A percentile compares a stretch with the other conserved stretches of the same genome.
These are phyloP conservation scores for Romanomermis culicivorax DNA, from an alignment of 2,888 invertebrate genomes.

Conservation along the genomic window DNA sequence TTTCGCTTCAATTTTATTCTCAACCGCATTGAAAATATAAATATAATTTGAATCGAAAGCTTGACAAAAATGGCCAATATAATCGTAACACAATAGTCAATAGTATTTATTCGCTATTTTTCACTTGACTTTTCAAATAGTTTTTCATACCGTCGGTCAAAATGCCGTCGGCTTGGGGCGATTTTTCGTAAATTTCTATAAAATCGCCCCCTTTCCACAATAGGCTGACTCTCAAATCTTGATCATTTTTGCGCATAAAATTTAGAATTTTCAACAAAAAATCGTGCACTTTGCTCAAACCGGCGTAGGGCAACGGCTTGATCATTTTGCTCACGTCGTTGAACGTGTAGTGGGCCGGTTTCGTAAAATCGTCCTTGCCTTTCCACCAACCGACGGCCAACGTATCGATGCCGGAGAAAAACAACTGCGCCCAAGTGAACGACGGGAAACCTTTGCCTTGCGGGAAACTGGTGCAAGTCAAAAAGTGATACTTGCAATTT, in stretches of 20 bases:
- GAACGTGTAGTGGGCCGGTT: slow-evolving; percentile 22
- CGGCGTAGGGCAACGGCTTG: slow-evolving; percentile 23
- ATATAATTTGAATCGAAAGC: too few relatives aligned
- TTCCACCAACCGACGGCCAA: slow-evolving; percentile 5
- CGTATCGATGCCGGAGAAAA: slow-evolving; percentile 1
- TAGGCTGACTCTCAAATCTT: slow-evolving; percentile 22
- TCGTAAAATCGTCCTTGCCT: slow-evolving; percentile 19
- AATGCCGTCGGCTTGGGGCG: not conserved
- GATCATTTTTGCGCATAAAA: slow-evolving; percentile 24
- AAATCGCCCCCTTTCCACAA: slow-evolving; percentile 24
- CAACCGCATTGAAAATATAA: too few relatives aligned
- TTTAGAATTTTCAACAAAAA: slow-evolving; percentile 23
- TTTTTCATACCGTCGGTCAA: not conserved
- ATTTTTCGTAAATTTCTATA: slow-evolving; percentile 21
- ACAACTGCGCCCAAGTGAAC: slow-evolving; percentile 27
- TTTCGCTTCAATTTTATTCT: too few relatives aligned
- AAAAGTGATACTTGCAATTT: not conserved
- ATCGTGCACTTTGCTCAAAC: slow-evolving; percentile 17
- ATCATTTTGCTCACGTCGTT: slow-evolving; percentile 25
- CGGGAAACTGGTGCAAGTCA: slow-evolving; percentile 22
- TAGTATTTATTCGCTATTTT: too few relatives aligned
- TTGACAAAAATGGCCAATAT: too few relatives aligned
- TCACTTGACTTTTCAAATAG: slow-evolving; percentile 2
- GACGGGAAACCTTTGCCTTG: slow-evolving; percentile 26
- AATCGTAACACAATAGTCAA: too few relatives aligned